These are phyloP conservation scores for Muscina levida DNA, from an alignment of 2,888 invertebrate species.

Conservation along the genomic window DNA sequence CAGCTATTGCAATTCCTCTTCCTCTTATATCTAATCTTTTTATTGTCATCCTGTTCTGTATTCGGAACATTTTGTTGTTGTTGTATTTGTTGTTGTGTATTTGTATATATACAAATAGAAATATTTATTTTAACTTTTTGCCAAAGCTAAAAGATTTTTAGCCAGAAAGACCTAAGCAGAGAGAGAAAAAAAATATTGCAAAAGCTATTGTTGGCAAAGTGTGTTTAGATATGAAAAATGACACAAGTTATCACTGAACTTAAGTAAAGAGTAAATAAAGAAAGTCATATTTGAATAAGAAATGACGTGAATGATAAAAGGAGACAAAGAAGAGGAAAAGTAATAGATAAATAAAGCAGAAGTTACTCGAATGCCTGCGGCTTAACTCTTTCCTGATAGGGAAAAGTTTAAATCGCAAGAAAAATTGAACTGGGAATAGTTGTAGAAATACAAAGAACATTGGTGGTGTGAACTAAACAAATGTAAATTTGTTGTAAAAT, in stretches of 20 bases:
- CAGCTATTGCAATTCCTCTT: neutral
- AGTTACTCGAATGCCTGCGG: slow-evolving; percentile 7
- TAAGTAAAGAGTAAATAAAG: slow-evolving; percentile 7
- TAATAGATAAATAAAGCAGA: neutral
- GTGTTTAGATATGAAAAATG: slow-evolving; percentile 37
- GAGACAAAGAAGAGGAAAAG: slow-evolving; percentile 12
- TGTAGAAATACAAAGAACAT: too few species aligned
- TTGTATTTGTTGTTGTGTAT: slow-evolving; percentile 32
- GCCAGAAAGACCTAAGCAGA: slow-evolving; percentile 16
- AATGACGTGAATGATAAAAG: too few species aligned
- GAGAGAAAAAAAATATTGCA: slow-evolving; percentile 18
- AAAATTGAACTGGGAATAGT: too few species aligned
- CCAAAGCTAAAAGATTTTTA: slow-evolving; percentile 45
- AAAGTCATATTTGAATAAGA: slow-evolving; percentile 33
- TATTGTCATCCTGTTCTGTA: neutral
- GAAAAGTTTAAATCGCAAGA: too few species aligned
- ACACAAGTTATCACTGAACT: slow-evolving; percentile 34
- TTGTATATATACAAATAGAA: slow-evolving; percentile 52
- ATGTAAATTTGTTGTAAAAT: too few species aligned
- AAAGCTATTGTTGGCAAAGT: slow-evolving; percentile 38
- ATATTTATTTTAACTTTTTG: slow-evolving; percentile 58
- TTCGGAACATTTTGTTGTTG: slow-evolving; percentile 6
- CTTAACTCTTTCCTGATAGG: neutral
- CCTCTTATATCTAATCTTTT: too few species aligned
- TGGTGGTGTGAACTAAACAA: too few species aligned